Percentiles rank a stretch among this genome's conserved stretches.
phyloP scores from a whole-genome alignment of 2,113 vertebrate species.

The Telmatochromis brichardi region DNA sequence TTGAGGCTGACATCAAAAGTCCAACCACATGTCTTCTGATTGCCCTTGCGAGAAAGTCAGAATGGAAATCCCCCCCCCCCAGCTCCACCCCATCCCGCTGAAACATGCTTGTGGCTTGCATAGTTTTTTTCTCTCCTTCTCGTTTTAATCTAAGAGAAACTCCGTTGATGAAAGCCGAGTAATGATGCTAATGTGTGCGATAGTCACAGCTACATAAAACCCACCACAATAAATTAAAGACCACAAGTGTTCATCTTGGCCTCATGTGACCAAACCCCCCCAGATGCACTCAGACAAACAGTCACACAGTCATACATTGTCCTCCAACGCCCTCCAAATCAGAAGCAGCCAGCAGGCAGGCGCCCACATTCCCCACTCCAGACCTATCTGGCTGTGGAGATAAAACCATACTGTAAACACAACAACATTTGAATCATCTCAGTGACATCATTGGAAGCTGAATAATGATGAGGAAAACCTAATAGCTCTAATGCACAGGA shows the following conservation, averaged over 20 bases:
- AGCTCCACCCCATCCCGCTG: neutral
- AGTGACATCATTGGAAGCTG: neutral
- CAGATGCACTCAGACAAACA: constrained; percentile 40
- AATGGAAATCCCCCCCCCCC: constrained; percentile 47
- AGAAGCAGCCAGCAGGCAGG: constrained; percentile 45
- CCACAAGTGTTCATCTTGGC: constrained; percentile 44
- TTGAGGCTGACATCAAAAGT: constrained; percentile 54
- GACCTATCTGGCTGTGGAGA: constrained; percentile 44
- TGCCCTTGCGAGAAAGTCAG: constrained; percentile 37
- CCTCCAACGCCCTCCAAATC: constrained; percentile 46
- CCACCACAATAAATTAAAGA: constrained; percentile 59
- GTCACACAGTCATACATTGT: constrained; percentile 44
- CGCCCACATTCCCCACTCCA: constrained; percentile 15
- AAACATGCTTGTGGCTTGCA: constrained; percentile 54
- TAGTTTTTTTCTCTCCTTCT: neutral
- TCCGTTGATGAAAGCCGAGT: constrained; percentile 56
- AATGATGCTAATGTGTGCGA: constrained; percentile 58
- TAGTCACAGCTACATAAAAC: constrained; percentile 52
- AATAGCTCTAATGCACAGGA: neutral
- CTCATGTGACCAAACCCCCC: constrained; percentile 42
- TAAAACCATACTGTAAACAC: constrained; percentile 57
- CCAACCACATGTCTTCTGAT: constrained; percentile 41
- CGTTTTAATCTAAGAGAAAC: constrained; percentile 45
- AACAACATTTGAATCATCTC: constrained; percentile 37
- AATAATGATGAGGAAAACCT: neutral